These are phyloP conservation scores for Atrina japonica DNA, from an alignment of 2,888 invertebrate genomes.

Conservation along the genomic window DNA sequence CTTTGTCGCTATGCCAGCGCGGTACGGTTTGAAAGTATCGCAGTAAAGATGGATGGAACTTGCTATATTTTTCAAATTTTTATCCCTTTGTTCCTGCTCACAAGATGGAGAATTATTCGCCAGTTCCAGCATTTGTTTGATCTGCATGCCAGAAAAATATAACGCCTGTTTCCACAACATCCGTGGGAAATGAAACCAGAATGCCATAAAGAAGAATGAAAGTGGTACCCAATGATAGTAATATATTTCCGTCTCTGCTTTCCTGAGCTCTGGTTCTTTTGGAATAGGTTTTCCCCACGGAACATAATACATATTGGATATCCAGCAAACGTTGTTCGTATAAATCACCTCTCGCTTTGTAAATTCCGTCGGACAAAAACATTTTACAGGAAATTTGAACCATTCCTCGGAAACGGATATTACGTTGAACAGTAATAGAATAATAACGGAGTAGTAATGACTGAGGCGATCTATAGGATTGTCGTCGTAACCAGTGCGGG, in stretches of 20 bases:
- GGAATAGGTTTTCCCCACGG: constrained; percentile 64
- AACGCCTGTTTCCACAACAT: constrained; percentile 57
- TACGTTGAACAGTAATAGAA: constrained; percentile 28
- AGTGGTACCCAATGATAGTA: constrained; percentile 70
- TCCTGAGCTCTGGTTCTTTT: constrained; percentile 50
- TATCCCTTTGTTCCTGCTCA: constrained; percentile 1
- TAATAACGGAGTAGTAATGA: constrained; percentile 40
- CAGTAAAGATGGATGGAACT: constrained; percentile 24
- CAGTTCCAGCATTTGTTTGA: constrained; percentile 44
- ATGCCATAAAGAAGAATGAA: constrained; percentile 61
- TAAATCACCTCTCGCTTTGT: constrained; percentile 42
- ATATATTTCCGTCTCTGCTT: constrained; percentile 54
- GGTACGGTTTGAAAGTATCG: constrained; percentile 9
- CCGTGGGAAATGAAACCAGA: constrained; percentile 65
- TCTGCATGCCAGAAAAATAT: constrained; percentile 23
- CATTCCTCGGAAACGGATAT: constrained; percentile 41
- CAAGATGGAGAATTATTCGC: constrained; percentile 23
- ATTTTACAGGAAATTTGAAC: constrained; percentile 56
- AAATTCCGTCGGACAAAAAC: constrained; percentile 58
- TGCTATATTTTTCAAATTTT: not conserved
- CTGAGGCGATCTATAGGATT: constrained; percentile 33
- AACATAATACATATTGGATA: constrained; percentile 68
- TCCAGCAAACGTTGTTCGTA: constrained; percentile 56
- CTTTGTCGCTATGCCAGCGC: constrained; percentile 12
- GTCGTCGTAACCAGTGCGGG: constrained; percentile 33